phyloP scores from a whole-genome alignment of 2,888 invertebrate species.

The Chirona hameri region DNA sequence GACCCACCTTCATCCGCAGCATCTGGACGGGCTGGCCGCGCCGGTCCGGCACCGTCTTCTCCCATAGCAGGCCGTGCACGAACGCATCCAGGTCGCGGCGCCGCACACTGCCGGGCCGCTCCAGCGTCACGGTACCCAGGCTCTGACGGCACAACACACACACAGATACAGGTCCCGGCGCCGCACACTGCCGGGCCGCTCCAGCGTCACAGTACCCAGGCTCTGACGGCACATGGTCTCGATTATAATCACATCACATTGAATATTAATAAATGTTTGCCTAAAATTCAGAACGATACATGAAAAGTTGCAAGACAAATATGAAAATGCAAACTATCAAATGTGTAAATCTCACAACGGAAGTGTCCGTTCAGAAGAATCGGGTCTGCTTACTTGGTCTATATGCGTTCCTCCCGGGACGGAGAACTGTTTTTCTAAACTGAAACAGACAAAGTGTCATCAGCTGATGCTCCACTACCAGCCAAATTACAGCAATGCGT shows the following conservation, averaged over 20 bases:
- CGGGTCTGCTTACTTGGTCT: slow-evolving; percentile 33
- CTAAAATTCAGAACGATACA: too few species aligned
- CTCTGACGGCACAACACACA: slow-evolving; percentile 32
- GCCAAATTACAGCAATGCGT: background rate
- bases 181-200: slow-evolving; percentile 37
- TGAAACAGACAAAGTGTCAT: background rate
- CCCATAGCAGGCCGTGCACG: slow-evolving; percentile 38
- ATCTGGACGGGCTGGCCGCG: slow-evolving; percentile 33
- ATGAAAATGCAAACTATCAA: too few species aligned
- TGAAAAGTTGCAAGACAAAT: too few species aligned
- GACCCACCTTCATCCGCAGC: slow-evolving; percentile 39
- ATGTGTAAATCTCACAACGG: too few species aligned
- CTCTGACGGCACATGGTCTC: too few species aligned
- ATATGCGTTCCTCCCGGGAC: slow-evolving; percentile 32
- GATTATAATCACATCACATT: too few species aligned
- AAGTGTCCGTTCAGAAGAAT: background rate
- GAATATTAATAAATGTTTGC: too few species aligned
- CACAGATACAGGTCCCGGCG: slow-evolving; percentile 30
- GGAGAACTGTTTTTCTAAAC: background rate
- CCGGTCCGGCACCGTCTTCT: slow-evolving; percentile 34
- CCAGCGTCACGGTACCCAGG: slow-evolving; percentile 38
- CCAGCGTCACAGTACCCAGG: slow-evolving; percentile 38
- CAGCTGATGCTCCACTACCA: background rate
- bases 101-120: slow-evolving; percentile 37
- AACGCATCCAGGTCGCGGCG: slow-evolving; percentile 35